Evolutionary conservation across 2,888 invertebrate genomes (phyloP).

Genomic region (Tricholauxania praeusta): DNA sequence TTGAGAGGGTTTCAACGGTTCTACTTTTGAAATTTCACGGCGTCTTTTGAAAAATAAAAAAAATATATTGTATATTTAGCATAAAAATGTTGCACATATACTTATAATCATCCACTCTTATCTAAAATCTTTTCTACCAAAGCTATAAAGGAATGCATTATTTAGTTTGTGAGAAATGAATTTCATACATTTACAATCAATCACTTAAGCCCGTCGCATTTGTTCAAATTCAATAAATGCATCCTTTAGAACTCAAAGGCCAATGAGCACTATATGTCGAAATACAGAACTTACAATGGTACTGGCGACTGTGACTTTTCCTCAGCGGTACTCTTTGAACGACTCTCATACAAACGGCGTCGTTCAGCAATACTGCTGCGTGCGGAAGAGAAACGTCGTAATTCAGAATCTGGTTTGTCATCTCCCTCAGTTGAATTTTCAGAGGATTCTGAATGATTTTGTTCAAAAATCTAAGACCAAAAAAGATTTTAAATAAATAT

Average conservation of each 20-base stretch:
- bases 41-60: conserved; percentile 68
- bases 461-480: conserved; percentile 63
- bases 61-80: too few relatives aligned
- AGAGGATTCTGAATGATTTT: conserved; percentile 66
- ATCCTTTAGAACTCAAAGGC: too few relatives aligned
- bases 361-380: conserved; percentile 82
- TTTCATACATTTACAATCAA: too few relatives aligned
- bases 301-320: conserved; percentile 82
- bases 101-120: too few relatives aligned
- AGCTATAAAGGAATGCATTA: too few relatives aligned
- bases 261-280: too few relatives aligned
- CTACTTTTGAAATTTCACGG: conserved; percentile 72
- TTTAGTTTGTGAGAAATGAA: too few relatives aligned
- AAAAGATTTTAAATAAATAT: conserved; percentile 13
- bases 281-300: conserved; percentile 71
- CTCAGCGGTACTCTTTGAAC: conserved; percentile 77
- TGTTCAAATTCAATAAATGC: background rate
- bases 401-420: conserved; percentile 68
- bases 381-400: conserved; percentile 74
- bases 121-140: too few relatives aligned
- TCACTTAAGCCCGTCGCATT: too few relatives aligned
- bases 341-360: conserved; percentile 80
- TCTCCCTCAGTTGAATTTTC: conserved; percentile 72
- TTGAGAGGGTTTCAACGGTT: conserved; percentile 54
- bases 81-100: too few relatives aligned